Base-by-base conservation (phyloP, 2,888 invertebrate genomes). In the Pandemis cinnamomeana region DNA sequence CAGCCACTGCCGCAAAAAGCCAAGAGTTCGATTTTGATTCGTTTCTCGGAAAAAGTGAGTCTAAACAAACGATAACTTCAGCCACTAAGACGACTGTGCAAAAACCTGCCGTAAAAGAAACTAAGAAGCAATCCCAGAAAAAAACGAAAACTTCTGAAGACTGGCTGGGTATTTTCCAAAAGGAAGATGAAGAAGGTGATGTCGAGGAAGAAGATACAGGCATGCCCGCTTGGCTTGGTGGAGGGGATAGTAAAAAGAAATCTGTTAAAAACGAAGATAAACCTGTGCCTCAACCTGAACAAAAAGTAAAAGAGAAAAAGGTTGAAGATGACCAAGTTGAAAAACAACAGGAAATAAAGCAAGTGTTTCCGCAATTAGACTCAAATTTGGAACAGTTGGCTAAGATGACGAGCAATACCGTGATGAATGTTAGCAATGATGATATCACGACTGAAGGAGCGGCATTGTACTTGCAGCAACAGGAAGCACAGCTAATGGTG, bases 401-500 rank as follows among this genome's bases (percentile, higher is more conserved):
- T 10, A 79, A 79, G 46, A 66, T 78, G 64, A 55, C 78, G 15
- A 46, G 72, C 71, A 51, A 81, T 3, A 80, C 75, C 67, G 71
- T 84, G 5, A 64, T 87, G 42, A 87, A 87, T 10, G 82, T 81
- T 13, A 85, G 82, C 64, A 88, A 86, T 78, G 90, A 92, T 73
- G 90, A 95, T 77, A 84, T 95, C 61, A 91, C 95, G 13, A 88
- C 93, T 44, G 95, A 95, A 83, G 95, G 95, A 58, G 93, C 95
- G 1, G 87, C 95, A 8, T 83, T 95, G 44, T 95, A 94, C 72
- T 86, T 96, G 75, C 95, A 96, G 77, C 95, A 96, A 79, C 96
- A 96, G 81, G 96, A 96, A 84, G 94, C 95, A 0, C 95, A 96
- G 79, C 79, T 96, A 63, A 89, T 95, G 90, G 93, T 95, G 61